phyloP scores from a whole-genome alignment of 2,888 invertebrate species.

The Loripinus fragilis region DNA sequence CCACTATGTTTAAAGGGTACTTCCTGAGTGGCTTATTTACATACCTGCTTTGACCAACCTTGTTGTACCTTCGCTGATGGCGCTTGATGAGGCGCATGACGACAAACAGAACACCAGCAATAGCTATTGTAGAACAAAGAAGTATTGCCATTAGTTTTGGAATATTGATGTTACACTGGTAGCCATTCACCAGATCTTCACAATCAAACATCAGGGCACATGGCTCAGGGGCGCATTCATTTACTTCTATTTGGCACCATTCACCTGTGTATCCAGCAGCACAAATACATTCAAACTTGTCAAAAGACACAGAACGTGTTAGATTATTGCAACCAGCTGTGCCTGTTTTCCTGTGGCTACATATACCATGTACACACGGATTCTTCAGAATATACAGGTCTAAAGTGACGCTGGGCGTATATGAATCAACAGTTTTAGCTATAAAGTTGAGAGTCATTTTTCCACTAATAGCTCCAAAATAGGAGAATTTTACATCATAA shows the following conservation, averaged over 20 bases:
- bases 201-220: slow-evolving; percentile 61
- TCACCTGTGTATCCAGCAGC: slow-evolving; percentile 45
- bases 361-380: slow-evolving; percentile 57
- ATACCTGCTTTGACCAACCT: slow-evolving; percentile 21
- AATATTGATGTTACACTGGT: slow-evolving; percentile 52
- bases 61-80: not conserved
- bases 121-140: slow-evolving; percentile 19
- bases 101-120: slow-evolving; percentile 7
- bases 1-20: no score
- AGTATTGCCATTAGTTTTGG: slow-evolving; percentile 41
- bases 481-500: slow-evolving; percentile 31
- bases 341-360: slow-evolving; percentile 14
- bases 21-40: no score
- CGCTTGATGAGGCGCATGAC: not conserved
- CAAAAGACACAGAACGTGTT: slow-evolving; percentile 41
- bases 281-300: slow-evolving; percentile 44
- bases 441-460: slow-evolving; percentile 53
- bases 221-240: slow-evolving; percentile 51
- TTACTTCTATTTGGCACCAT: slow-evolving; percentile 57
- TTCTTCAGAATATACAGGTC: slow-evolving; percentile 32
- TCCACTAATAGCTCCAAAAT: slow-evolving; percentile 33
- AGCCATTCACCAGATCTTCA: slow-evolving; percentile 41
- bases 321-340: slow-evolving; percentile 32
- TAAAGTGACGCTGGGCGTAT: slow-evolving; percentile 44
- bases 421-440: slow-evolving; percentile 20